Base-by-base conservation (phyloP, 2,113 vertebrate genomes). In the Psettodes erumei region DNA sequence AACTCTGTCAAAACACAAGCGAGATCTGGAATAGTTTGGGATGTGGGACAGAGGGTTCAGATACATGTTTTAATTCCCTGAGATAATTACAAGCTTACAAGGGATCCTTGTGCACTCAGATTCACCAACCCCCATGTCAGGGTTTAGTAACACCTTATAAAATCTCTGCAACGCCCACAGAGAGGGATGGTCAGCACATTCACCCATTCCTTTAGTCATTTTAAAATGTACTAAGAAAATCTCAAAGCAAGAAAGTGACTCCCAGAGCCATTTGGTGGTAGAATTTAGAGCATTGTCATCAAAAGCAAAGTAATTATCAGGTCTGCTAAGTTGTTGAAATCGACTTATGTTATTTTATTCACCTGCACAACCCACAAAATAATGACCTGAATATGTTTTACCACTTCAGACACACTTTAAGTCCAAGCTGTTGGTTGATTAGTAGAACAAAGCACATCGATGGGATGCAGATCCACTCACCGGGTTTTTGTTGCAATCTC, bases 81-180 rank as follows among this genome's bases (percentile, higher is more conserved):
- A 72, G 81, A 87, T 80, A 77, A 85, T 83, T 75, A 56, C 23
- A 45, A 63, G 58, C 79, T 77, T 18, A n/a, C n/a, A n/a, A 60
- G 75, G 28, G 68, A 82, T 10, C 16, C 37, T 18, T 68, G n/a
- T 32, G 40, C 50, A 1, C 62, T 87, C 80, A 71, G 71, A 84
- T 90, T 93, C 80, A 80, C 63, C 77, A 15, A 67, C 77, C 80
- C 60, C 58, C 74, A 38, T 51, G 28, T 68, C 55, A 88, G 82
- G 86, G 79, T 83, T 89, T 89, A 82, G 84, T 88, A 75, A 88
- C 83, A 74, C 86, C 86, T 89, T 88, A 91, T 92, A 87, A 93
- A 91, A 93, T 86, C 77, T 75, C 45, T 77, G 85, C 80, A 83
- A 81, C 75, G 37, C 67, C 75, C 73, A 74, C 60, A 79, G 32